Evolutionary conservation across 2,797 vertebrate genomes (phyloP).

Genomic region (Lutra lutra): DNA sequence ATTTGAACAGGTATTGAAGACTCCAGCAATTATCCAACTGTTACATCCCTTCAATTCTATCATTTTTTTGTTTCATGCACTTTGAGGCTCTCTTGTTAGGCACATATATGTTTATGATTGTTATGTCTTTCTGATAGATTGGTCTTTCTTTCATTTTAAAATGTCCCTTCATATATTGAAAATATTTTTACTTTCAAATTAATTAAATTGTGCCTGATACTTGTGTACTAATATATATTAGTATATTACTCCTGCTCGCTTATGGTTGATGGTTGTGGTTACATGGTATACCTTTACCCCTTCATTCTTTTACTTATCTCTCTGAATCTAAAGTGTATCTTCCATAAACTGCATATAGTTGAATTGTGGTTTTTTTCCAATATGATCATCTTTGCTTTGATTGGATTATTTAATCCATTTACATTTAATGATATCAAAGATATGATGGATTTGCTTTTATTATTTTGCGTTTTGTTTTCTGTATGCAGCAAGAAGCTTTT

Average conservation of each 20-base stretch:
- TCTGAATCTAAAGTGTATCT: neutral
- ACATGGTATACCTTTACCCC: neutral
- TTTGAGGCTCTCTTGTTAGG: constrained; percentile 11
- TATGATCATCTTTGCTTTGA: neutral
- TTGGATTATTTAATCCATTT: neutral
- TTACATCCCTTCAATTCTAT: neutral
- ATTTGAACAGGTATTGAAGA: neutral
- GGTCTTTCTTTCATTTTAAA: neutral
- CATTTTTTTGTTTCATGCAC: neutral
- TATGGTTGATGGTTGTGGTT: neutral
- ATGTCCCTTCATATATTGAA: neutral
- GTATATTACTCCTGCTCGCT: neutral
- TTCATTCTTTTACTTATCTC: neutral
- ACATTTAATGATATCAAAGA: neutral
- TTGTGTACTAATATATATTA: neutral
- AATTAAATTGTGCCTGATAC: neutral
- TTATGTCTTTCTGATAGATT: neutral
- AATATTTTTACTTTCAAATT: neutral
- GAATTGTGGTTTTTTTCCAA: neutral
- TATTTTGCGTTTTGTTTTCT: neutral
- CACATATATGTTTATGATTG: neutral
- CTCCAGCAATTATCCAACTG: neutral
- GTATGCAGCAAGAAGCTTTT: neutral
- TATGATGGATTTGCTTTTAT: neutral
- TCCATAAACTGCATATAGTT: neutral